These are phyloP conservation scores for Cotesia glomerata DNA, from an alignment of 1,140 invertebrate genomes.

Conservation along the genomic window DNA sequence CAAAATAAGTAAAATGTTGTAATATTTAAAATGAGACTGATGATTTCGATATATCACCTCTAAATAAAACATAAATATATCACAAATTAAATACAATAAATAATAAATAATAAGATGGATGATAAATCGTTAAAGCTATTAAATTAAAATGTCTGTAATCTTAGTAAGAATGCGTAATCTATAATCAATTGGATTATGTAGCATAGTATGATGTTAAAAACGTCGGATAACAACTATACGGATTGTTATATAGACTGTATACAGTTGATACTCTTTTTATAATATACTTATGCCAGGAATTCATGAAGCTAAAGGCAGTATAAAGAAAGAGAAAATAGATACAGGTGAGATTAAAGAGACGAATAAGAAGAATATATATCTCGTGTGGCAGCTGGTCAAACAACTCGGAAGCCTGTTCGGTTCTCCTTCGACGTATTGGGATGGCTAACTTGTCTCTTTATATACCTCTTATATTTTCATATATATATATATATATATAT, in stretches of 20 bases:
- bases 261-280: background rate
- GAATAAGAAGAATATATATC: constrained; percentile 15
- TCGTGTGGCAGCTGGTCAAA: constrained; percentile 44
- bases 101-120: background rate
- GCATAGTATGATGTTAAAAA: too few relatives aligned
- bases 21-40: too few relatives aligned
- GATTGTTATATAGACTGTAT: background rate
- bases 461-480: background rate
- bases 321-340: constrained; percentile 15
- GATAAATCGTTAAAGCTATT: too few relatives aligned
- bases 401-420: constrained; percentile 44
- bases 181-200: background rate
- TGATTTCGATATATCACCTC: too few relatives aligned
- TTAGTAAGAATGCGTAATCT: background rate
- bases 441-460: constrained; percentile 17
- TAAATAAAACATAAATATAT: background rate
- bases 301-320: constrained; percentile 13
- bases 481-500: too few relatives aligned
- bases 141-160: background rate
- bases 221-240: background rate
- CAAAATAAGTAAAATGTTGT: too few relatives aligned
- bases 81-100: background rate
- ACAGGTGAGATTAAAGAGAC: background rate
- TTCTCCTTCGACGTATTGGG: constrained; percentile 28
- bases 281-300: constrained; percentile 2